A percentile compares a stretch with the other conserved stretches of the same genome.
Evolutionary conservation across 2,113 vertebrate genomes (phyloP).

Genomic region (Hypocryptadius cinnamomeus): DNA sequence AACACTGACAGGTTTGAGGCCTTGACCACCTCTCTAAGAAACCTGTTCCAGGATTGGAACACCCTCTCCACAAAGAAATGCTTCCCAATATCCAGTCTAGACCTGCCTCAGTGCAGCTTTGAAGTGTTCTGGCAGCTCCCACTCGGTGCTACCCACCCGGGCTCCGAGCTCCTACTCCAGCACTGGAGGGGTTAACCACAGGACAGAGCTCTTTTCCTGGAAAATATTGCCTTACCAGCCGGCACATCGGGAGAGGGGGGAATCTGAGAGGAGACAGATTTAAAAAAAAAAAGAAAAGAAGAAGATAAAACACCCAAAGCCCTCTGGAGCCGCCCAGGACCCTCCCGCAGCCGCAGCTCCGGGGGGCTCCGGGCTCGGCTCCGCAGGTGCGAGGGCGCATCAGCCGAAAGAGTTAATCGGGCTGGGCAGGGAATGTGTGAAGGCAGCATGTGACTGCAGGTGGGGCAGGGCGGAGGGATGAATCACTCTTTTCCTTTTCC

Average conservation of each 20-base stretch:
- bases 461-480: conserved; percentile 57
- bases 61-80: neutral
- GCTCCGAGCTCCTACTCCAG: neutral
- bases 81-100: neutral
- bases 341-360: neutral
- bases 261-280: neutral
- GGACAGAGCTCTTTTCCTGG: neutral
- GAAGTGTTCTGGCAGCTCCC: neutral
- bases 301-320: neutral
- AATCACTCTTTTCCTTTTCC: conserved; percentile 48
- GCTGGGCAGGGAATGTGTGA: neutral
- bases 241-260: neutral
- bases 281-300: neutral
- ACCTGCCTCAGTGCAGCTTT: neutral
- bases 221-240: neutral
- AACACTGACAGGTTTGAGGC: neutral
- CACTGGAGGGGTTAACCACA: neutral
- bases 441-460: conserved; percentile 59
- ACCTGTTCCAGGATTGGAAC: neutral
- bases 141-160: neutral
- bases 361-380: rapidly evolving
- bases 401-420: conserved; percentile 33
- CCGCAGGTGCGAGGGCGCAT: neutral
- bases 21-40: neutral
- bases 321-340: neutral